A percentile compares a stretch with the other conserved stretches of the same genome.
These are phyloP conservation scores for Arctocebus calabarensis DNA, from an alignment of 2,797 vertebrate species.

Conservation along the genomic window DNA sequence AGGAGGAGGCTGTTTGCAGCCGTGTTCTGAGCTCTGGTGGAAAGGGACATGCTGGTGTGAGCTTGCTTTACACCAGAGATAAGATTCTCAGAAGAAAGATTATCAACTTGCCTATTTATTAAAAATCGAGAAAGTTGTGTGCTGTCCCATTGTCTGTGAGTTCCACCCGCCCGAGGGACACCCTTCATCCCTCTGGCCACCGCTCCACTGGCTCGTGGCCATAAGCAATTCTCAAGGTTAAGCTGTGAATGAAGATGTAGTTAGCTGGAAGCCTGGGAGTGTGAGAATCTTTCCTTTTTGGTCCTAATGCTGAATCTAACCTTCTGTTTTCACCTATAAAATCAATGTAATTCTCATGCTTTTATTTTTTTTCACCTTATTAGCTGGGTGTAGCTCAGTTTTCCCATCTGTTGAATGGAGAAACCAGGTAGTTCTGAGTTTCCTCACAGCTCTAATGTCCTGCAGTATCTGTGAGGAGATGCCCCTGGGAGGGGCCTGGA, in stretches of 20 bases:
- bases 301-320: background rate
- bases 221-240: conserved; percentile 62
- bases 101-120: conserved; percentile 42
- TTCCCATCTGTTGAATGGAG: conserved; percentile 10
- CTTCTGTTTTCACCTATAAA: background rate
- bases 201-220: background rate
- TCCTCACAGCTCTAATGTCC: conserved; percentile 10
- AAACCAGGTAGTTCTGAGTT: background rate
- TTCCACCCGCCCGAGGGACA: background rate
- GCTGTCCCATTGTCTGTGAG: background rate
- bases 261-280: background rate
- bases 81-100: conserved; percentile 61
- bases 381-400: background rate
- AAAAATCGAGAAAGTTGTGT: conserved; percentile 34
- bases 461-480: background rate
- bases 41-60: conserved; percentile 41
- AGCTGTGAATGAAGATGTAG: background rate
- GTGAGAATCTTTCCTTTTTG: background rate
- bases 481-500: background rate
- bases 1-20: background rate
- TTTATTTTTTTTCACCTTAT: background rate
- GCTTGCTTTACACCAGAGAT: conserved; percentile 41
- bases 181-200: conserved; percentile 3
- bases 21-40: background rate
- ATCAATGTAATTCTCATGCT: background rate